These are phyloP conservation scores for Eriosoma lanigerum DNA, from an alignment of 1,140 invertebrate genomes.

Conservation along the genomic window DNA sequence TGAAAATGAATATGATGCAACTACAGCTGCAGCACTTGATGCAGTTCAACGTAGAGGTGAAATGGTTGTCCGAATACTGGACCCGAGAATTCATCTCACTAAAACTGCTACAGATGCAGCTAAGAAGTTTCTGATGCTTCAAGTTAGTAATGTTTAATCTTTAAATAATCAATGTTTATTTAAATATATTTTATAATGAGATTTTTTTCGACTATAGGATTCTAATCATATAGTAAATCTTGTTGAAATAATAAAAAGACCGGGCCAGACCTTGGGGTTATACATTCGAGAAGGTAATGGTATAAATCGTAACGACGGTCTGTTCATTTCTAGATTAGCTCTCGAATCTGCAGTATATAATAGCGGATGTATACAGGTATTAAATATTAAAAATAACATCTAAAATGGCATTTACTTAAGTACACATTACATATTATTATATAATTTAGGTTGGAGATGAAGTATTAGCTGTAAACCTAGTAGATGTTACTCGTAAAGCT, in stretches of 20 bases:
- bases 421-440: background rate
- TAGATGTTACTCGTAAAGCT: constrained; percentile 96
- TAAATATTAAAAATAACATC: background rate
- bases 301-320: constrained; percentile 87
- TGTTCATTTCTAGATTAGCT: constrained; percentile 97
- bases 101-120: constrained; percentile 78
- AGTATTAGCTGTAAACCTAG: constrained; percentile 95
- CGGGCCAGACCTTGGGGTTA: constrained; percentile 95
- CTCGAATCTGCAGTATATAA: constrained; percentile 95
- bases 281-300: constrained; percentile 98
- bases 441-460: constrained; percentile 88
- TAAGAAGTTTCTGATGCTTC: constrained; percentile 75
- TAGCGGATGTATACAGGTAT: constrained; percentile 87
- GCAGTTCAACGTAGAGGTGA: constrained; percentile 89
- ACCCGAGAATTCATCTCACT: constrained; percentile 76
- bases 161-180: background rate
- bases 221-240: constrained; percentile 83
- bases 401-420: background rate
- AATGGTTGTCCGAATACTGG: constrained; percentile 90
- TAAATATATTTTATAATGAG: background rate
- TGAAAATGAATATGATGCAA: constrained; percentile 91
- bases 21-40: constrained; percentile 85
- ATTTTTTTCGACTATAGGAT: constrained; percentile 64
- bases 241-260: constrained; percentile 98
- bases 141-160: constrained; percentile 61